phyloP scores from a whole-genome alignment of 2,797 vertebrate genomes.

The Melanotaenia boesemani region DNA sequence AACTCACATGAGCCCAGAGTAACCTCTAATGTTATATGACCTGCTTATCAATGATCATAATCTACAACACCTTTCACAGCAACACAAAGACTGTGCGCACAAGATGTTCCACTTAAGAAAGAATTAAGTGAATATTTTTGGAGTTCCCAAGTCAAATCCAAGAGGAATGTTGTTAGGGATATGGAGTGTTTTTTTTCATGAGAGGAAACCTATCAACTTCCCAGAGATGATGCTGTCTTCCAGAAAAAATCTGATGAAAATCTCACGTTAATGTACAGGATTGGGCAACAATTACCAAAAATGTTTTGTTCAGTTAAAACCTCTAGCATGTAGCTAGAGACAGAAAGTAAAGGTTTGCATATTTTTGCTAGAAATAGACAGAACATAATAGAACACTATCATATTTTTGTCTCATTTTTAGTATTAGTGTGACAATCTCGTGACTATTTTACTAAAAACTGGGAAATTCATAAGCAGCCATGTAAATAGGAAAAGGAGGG shows the following conservation, averaged over 20 bases:
- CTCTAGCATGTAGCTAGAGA: too few species aligned
- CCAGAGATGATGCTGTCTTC: background rate
- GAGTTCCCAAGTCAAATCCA: background rate
- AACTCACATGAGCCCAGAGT: too few species aligned
- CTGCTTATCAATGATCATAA: background rate
- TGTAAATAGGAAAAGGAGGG: constrained; percentile 13
- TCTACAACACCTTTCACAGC: too few species aligned
- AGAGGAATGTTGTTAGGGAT: background rate
- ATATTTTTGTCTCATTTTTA: too few species aligned
- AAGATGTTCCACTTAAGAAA: background rate
- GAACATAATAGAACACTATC: too few species aligned
- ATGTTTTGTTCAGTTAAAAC: too few species aligned
- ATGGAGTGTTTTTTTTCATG: too few species aligned
- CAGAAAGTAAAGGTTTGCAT: too few species aligned
- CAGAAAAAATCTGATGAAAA: background rate
- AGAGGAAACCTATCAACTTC: background rate
- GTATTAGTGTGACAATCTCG: too few species aligned
- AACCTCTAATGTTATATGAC: background rate
- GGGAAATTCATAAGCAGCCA: background rate
- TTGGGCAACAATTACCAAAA: too few species aligned
- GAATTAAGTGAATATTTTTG: background rate
- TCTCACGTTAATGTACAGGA: background rate
- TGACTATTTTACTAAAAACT: background rate
- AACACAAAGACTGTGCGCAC: too few species aligned
- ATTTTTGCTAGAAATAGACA: too few species aligned